Evolutionary conservation across 64 coral and sea anemone genomes (phyloP), one percentile per base, ranked within the genome.

Genomic region (Montipora sp.): DNA sequence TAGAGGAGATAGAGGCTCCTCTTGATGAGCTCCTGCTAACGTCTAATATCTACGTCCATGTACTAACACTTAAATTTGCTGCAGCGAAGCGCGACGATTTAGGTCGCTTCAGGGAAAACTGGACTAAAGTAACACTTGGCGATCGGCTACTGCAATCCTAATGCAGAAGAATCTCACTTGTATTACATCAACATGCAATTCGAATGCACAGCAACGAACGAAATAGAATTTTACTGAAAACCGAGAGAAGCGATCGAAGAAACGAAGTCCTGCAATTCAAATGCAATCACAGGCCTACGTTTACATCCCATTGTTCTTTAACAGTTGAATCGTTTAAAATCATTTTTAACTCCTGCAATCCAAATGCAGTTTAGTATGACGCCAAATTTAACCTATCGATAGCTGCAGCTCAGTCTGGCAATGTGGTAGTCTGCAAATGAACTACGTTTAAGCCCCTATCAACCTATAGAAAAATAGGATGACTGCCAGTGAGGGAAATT

Each of bases 131-230:
- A 70, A 71, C 18, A 69, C 51, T 55, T 7, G 9, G 9, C 53
- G 6, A 12, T 43, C 68, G 36, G 19, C 61, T 43, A 70, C 82
- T 85, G 82, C 82, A 85, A 85, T 85, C 68, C 82, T 85, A 85
- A 85, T 85, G 82, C 82, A 85, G 82, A 21, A 68, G 18, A 48
- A 47, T 51, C 0, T 10, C 44, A 85, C 61, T 50, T 7, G 58
- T 24, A 2, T 48, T 48, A 8, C 8, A 50, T 63, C 60, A 63
- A 63, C 8, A 65, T 73, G 82, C 82, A 85, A 85, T 73, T 72
- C 82, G 47, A 85, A 85, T 85, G 82, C 82, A 85, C 27, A 18
- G 36, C 43, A 85, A 85, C n/a, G 36, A 11, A 78, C 45, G 13
- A 49, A 5, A 15, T 0, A 46, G 47, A 78, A 18, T 63, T 15